Evolutionary conservation across 1,140 invertebrate genomes (phyloP).

Genomic region (Manduca sexta): DNA sequence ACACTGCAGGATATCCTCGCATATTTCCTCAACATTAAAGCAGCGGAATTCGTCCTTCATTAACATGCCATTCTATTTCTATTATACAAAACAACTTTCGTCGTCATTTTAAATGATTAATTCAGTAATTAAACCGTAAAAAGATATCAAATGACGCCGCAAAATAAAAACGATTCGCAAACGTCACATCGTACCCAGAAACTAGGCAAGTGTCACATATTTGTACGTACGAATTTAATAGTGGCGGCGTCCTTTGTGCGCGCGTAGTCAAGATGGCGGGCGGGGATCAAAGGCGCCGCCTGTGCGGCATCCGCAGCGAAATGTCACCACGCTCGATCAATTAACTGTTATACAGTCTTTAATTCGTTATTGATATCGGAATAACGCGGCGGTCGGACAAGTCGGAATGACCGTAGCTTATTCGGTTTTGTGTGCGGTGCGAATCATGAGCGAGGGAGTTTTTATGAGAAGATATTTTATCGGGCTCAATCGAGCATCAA

Average conservation of each 20-base stretch:
- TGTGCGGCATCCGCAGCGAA: constrained; percentile 40
- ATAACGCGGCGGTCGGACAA: constrained; percentile 25
- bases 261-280: constrained; percentile 23
- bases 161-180: constrained; percentile 17
- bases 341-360: constrained; percentile 40
- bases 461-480: no score
- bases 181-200: constrained; percentile 28
- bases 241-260: constrained; percentile 47
- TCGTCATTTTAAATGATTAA: constrained; percentile 6
- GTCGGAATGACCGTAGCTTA: constrained; percentile 33
- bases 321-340: constrained; percentile 64
- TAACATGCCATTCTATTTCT: no score
- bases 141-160: constrained; percentile 18
- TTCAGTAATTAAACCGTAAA: constrained; percentile 29
- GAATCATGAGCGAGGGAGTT: no score
- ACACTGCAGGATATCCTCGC: no score
- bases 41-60: no score
- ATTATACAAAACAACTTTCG: background rate
- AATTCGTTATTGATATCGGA: constrained; percentile 52
- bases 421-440: constrained; percentile 21
- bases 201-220: constrained; percentile 49
- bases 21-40: no score
- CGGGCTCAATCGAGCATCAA: no score
- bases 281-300: constrained; percentile 40
- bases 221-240: constrained; percentile 63